Conservation (phyloP, 2,797 vertebrate species). For the Poecilia velifera region DNA sequence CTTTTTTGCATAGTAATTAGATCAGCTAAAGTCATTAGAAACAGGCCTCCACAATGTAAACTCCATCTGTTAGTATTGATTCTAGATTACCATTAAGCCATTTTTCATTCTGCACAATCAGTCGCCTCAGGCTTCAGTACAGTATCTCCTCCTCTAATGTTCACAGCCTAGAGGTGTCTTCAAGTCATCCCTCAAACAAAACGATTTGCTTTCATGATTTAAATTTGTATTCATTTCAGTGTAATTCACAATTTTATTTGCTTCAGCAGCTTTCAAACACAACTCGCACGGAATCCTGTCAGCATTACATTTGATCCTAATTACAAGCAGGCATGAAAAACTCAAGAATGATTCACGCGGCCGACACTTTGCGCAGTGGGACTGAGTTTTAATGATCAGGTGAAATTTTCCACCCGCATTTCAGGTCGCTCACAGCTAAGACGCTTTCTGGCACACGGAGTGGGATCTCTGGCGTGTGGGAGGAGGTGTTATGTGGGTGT, state of each 20-base stretch:
- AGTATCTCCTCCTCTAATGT: slow-evolving; percentile 26
- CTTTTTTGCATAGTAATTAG: slow-evolving; percentile 38
- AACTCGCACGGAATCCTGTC: slow-evolving; percentile 20
- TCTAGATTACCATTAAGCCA: slow-evolving; percentile 66
- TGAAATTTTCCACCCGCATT: slow-evolving; percentile 57
- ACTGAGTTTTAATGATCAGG: slow-evolving; percentile 56
- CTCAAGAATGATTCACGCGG: slow-evolving; percentile 50
- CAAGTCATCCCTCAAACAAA: not conserved
- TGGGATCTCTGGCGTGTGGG: slow-evolving; percentile 34
- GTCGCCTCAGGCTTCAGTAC: slow-evolving; percentile 47
- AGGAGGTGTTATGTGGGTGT: slow-evolving; percentile 32
- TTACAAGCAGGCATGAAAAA: slow-evolving; percentile 39
- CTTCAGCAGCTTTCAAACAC: slow-evolving; percentile 17
- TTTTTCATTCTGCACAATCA: slow-evolving; percentile 72
- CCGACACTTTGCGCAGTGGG: slow-evolving; percentile 52
- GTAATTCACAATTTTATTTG: not conserved
- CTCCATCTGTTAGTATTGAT: slow-evolving; percentile 73
- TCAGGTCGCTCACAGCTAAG: slow-evolving; percentile 57
- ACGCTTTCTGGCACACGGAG: slow-evolving; percentile 47
- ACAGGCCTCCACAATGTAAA: slow-evolving; percentile 55
- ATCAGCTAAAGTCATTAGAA: slow-evolving; percentile 57
- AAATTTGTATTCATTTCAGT: slow-evolving; percentile 2
- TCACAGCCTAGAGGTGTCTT: not conserved
- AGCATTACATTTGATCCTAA: slow-evolving; percentile 50
- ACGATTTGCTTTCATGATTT: not conserved